These are phyloP conservation scores for Drosophila sproati DNA, from an alignment of 1,140 invertebrate genomes.

Conservation along the genomic window DNA sequence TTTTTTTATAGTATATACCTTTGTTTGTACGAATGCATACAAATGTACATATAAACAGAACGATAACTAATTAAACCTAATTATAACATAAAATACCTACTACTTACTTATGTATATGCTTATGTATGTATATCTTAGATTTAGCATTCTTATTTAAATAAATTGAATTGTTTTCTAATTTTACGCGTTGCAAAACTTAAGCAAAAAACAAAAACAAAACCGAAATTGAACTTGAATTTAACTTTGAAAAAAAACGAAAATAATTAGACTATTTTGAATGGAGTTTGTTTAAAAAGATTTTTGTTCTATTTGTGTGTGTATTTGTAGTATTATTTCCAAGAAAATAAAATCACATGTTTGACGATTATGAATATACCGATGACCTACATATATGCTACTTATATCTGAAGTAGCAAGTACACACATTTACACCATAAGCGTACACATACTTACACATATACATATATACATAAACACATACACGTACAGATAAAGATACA, in stretches of 20 bases:
- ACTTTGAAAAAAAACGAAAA: conserved; percentile 19
- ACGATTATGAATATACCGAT: conserved; percentile 36
- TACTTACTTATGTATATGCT: conserved; percentile 48
- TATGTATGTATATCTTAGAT: conserved; percentile 53
- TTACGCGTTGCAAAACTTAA: conserved; percentile 72
- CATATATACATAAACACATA: conserved; percentile 26
- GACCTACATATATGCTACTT: conserved; percentile 1
- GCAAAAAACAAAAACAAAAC: conserved; percentile 51
- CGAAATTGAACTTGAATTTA: conserved; percentile 24
- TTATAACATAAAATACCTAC: conserved; percentile 26
- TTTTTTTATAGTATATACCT: conserved; percentile 43
- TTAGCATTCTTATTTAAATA: conserved; percentile 69
- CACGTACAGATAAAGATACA: conserved; percentile 60
- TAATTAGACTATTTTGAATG: conserved; percentile 38
- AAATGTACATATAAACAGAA: conserved; percentile 66
- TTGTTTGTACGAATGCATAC: conserved; percentile 62
- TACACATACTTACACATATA: conserved; percentile 53
- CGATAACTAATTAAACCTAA: conserved; percentile 49
- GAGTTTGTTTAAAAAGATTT: conserved; percentile 49
- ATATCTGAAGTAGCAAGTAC: conserved; percentile 6
- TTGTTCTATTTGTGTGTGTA: conserved; percentile 53
- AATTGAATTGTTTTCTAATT: conserved; percentile 83
- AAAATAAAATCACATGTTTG: conserved; percentile 54
- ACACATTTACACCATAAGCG: conserved; percentile 5
- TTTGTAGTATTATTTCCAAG: conserved; percentile 80